Evolutionary conservation across 53 echinoderm and acorn worm species (phyloP).

Genomic region (Astropecten irregularis): DNA sequence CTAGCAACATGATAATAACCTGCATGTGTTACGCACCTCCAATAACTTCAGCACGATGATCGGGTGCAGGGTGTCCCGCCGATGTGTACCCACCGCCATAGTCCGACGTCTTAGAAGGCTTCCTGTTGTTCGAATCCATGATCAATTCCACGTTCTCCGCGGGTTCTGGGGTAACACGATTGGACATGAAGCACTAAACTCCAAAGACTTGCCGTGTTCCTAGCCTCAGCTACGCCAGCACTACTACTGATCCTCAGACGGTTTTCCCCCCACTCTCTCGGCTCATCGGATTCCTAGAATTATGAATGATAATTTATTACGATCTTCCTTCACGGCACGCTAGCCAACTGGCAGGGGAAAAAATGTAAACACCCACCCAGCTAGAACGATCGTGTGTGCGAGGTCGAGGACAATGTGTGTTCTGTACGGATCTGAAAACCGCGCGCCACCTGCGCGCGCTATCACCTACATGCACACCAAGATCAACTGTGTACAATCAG

Average conservation of each 20-base stretch:
- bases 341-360: neutral
- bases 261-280: neutral
- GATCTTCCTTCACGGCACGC: neutral
- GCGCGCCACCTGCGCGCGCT: no score
- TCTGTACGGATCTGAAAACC: neutral
- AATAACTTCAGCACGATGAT: constrained; percentile 29
- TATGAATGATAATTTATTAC: constrained; percentile 39
- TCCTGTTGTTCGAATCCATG: constrained; percentile 64
- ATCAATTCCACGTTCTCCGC: constrained; percentile 74
- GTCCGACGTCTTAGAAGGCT: neutral
- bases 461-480: no score
- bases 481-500: no score
- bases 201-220: neutral
- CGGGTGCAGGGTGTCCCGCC: neutral
- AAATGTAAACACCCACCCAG: neutral
- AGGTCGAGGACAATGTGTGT: neutral
- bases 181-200: constrained; percentile 53
- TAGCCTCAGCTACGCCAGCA: neutral
- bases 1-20: no score
- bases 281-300: neutral
- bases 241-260: neutral
- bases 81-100: neutral
- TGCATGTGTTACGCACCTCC: constrained; percentile 29
- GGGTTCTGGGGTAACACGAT: constrained; percentile 66
- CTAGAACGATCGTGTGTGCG: no score